phyloP scores from a whole-genome alignment of 2,113 vertebrate genomes.

The Tichodroma muraria region DNA sequence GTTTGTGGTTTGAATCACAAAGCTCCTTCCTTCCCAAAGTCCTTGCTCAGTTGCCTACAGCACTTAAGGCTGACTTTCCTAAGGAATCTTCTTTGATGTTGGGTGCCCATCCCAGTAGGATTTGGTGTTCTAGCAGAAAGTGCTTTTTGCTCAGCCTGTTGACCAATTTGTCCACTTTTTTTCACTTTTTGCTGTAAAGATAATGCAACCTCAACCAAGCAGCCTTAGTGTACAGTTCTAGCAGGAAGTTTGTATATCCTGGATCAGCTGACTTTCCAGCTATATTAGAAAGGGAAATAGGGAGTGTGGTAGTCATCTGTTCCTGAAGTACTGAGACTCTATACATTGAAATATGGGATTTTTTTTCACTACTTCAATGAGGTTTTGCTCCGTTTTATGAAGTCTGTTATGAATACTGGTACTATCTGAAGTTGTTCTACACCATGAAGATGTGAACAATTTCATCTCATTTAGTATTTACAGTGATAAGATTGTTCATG shows the following conservation, averaged over 20 bases:
- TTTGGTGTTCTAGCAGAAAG: not conserved
- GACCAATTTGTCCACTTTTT: not conserved
- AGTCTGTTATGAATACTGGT: not conserved
- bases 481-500: not conserved
- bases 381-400: not conserved
- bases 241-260: not conserved
- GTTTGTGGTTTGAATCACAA: not conserved
- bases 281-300: not conserved
- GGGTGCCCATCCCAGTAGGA: not conserved
- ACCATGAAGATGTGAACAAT: not conserved
- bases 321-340: not conserved
- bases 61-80: not conserved
- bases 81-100: not conserved
- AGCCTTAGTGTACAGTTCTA: not conserved
- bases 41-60: not conserved
- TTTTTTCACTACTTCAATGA: not conserved
- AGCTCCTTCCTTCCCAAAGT: not conserved
- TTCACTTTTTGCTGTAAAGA: not conserved
- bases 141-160: not conserved
- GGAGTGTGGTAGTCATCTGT: not conserved
- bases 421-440: not conserved
- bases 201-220: not conserved
- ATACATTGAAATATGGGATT: not conserved
- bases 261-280: not conserved
- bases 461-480: not conserved